A percentile compares a stretch with the other conserved stretches of the same genome.
phyloP scores from a whole-genome alignment of 2,113 vertebrate species.

The Peromyscus polionotus region DNA sequence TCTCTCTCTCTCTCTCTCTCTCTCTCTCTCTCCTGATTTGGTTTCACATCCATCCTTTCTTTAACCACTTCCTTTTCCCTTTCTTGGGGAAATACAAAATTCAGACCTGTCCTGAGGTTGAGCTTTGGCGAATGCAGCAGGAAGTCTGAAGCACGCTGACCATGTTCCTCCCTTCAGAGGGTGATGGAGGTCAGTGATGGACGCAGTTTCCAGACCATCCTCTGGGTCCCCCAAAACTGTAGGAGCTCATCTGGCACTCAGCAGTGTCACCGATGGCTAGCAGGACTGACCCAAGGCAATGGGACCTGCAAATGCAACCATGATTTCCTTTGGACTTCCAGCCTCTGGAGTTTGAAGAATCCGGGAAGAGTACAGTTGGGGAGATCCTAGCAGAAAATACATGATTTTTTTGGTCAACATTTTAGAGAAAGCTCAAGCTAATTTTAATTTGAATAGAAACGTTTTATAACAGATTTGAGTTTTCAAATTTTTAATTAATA shows the following conservation, averaged over 20 bases:
- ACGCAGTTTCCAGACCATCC: background rate
- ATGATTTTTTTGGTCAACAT: background rate
- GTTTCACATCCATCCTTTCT: conserved; percentile 67
- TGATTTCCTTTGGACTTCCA: background rate
- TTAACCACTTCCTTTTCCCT: conserved; percentile 50
- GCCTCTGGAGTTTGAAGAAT: background rate
- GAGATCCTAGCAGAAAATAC: background rate
- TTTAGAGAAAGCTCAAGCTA: background rate
- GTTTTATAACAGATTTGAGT: background rate
- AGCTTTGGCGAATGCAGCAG: conserved; percentile 33
- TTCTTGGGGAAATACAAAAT: conserved; percentile 58
- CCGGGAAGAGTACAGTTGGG: background rate
- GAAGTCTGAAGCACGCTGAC: conserved; percentile 35
- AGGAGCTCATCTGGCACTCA: background rate
- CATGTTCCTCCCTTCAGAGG: background rate
- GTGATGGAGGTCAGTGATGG: background rate
- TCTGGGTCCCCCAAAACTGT: background rate
- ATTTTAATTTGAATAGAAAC: conserved; percentile 54
- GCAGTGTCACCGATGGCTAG: background rate
- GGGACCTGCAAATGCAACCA: background rate
- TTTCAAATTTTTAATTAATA: background rate
- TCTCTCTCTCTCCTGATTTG: conserved; percentile 30
- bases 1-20: background rate
- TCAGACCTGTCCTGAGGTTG: conserved; percentile 28
- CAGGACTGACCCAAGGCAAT: background rate